Evolutionary conservation across 2,888 invertebrate species (phyloP).

Genomic region (Ceriagrion tenellum): DNA sequence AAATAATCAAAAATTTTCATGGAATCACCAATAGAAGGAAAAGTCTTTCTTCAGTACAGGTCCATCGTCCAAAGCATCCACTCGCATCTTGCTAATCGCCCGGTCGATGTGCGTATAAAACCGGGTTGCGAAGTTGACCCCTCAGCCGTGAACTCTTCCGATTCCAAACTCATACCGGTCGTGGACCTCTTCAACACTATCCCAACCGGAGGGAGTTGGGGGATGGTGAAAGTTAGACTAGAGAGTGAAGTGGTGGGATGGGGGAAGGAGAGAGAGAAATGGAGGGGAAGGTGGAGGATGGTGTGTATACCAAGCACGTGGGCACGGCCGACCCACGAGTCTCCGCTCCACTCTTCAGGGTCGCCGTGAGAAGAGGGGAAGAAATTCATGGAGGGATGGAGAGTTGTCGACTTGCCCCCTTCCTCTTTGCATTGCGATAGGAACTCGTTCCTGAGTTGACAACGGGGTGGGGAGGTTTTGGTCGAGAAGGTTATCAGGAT

Average conservation of each 20-base stretch:
- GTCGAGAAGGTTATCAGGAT: neutral
- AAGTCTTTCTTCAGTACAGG: too few species aligned
- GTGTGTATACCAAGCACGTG: neutral
- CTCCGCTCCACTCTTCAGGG: slow-evolving; percentile 3
- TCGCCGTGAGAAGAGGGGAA: neutral
- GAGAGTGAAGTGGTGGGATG: too few species aligned
- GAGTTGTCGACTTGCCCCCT: neutral
- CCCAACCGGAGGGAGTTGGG: neutral
- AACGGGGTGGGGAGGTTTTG: neutral
- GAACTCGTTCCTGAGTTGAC: neutral
- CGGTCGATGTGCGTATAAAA: neutral
- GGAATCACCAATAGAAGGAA: too few species aligned
- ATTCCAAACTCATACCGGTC: neutral
- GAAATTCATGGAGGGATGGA: neutral
- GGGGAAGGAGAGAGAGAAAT: too few species aligned
- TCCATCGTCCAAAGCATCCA: too few species aligned
- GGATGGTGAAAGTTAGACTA: too few species aligned
- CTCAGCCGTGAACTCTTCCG: neutral
- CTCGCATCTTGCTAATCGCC: too few species aligned
- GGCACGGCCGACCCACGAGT: neutral
- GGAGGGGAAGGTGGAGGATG: neutral
- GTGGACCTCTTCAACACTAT: neutral
- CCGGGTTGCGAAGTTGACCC: neutral
- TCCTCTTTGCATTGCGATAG: neutral
- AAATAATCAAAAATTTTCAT: too few species aligned